Conservation (phyloP, 1,140 invertebrate genomes). For the honey bee (Apis mellifera) region Amel_HAv3.1 CM009931.2:3262001-3262500, state of each 20-base stretch:
- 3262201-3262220: not conserved
- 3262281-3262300: constrained; percentile 35
- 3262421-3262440: constrained; percentile 63
- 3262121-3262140: not conserved
- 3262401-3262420: constrained; percentile 46
- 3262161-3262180: not conserved
- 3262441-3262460: constrained; percentile 60
- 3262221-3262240: too few species aligned
- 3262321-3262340: constrained; percentile 45
- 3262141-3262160: not conserved
- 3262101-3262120: not conserved
- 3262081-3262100: not conserved
- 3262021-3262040: too few species aligned
- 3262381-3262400: constrained; percentile 40
- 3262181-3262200: not conserved
- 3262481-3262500: not conserved
- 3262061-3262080: too few species aligned
- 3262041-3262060: too few species aligned
- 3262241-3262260: too few species aligned
- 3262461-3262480: not conserved
- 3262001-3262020: too few species aligned
- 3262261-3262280: not conserved
- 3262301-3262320: constrained; percentile 34
- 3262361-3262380: constrained; percentile 35
- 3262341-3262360: constrained; percentile 12